A percentile compares a stretch with the other conserved stretches of the same genome.
Conservation (phyloP, 2,888 invertebrate species). For the Amblyjoppa fuscipennis region DNA sequence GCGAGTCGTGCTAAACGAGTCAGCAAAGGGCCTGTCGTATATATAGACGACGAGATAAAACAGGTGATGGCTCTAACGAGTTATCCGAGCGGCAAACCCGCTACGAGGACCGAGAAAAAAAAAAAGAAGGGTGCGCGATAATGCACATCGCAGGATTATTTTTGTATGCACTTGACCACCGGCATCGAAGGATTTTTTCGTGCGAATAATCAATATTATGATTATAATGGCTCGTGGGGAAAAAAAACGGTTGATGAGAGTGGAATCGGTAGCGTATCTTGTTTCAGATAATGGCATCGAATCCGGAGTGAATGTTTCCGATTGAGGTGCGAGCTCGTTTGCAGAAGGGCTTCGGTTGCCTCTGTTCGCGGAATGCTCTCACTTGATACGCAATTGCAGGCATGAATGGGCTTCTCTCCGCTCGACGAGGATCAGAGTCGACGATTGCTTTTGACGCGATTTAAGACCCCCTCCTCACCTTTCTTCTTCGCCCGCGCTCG, state of each 20-base stretch:
- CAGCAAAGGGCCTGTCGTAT: constrained; percentile 45
- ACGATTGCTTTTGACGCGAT: constrained; percentile 4
- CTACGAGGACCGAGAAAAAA: background rate
- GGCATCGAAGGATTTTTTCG: constrained; percentile 12
- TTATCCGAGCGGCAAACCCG: constrained; percentile 28
- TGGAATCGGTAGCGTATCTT: no score
- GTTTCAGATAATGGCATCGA: background rate
- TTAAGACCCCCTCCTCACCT: background rate
- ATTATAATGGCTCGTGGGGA: background rate
- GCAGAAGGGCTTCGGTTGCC: constrained; percentile 11
- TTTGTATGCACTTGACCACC: constrained; percentile 51
- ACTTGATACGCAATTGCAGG: constrained; percentile 61
- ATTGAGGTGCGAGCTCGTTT: background rate
- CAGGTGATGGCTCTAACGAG: constrained; percentile 27
- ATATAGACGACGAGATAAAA: constrained; percentile 33
- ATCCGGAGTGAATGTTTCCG: background rate
- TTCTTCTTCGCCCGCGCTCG: no score
- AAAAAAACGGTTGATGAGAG: no score
- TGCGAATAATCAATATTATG: background rate
- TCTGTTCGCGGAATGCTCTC: constrained; percentile 4
- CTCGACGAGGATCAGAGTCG: constrained; percentile 24
- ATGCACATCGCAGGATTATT: constrained; percentile 23
- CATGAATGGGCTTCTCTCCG: constrained; percentile 68
- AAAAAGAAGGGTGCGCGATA: constrained; percentile 32
- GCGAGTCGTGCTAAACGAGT: constrained; percentile 24